These are phyloP conservation scores for Todiramphus chloris DNA, from an alignment of 2,113 vertebrate genomes.

Conservation along the genomic window DNA sequence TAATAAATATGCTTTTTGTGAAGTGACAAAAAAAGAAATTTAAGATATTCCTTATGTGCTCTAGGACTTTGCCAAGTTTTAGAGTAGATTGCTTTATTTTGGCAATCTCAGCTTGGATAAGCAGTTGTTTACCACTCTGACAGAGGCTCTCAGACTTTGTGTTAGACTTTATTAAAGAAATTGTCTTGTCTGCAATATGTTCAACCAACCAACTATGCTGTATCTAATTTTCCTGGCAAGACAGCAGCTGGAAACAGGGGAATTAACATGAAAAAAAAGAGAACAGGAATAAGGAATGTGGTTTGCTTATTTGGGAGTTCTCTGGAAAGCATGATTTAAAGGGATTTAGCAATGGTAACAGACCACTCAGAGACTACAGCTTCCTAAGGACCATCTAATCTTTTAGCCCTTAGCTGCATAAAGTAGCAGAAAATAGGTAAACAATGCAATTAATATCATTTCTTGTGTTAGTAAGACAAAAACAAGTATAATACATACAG, in stretches of 20 bases:
- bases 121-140: slow-evolving; percentile 24
- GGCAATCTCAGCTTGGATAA: slow-evolving; percentile 32
- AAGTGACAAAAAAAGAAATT: neutral
- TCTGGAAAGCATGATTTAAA: neutral
- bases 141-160: slow-evolving; percentile 30
- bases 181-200: slow-evolving; percentile 6
- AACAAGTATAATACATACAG: neutral
- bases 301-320: neutral
- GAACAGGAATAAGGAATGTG: neutral
- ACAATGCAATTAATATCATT: neutral
- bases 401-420: neutral
- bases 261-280: neutral
- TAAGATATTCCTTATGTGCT: slow-evolving; percentile 24
- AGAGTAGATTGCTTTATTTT: neutral
- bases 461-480: neutral
- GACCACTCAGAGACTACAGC: neutral
- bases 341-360: neutral
- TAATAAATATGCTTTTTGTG: slow-evolving; percentile 3
- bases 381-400: neutral
- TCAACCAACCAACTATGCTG: neutral
- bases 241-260: neutral
- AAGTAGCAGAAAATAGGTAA: neutral
- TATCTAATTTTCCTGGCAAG: neutral
- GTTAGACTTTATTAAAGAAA: slow-evolving; percentile 45
- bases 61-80: neutral